Conservation (phyloP, 2,797 vertebrate species). For the Takifugu ocellatus region DNA sequence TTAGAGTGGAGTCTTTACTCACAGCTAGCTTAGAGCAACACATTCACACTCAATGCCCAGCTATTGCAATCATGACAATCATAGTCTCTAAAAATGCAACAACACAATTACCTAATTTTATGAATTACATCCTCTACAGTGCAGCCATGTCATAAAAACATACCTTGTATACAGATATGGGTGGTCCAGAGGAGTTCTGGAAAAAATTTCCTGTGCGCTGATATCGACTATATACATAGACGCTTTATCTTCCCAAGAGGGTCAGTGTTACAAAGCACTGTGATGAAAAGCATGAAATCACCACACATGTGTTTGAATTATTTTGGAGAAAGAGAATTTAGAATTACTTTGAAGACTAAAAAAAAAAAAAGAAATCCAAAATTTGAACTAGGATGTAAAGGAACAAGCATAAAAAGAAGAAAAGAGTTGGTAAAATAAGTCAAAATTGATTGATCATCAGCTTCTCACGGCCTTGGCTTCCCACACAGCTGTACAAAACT, state of each 20-base stretch:
- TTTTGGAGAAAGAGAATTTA: constrained; percentile 18
- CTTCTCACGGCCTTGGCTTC: constrained; percentile 50
- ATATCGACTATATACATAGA: constrained; percentile 35
- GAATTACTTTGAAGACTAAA: constrained; percentile 30
- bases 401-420: constrained; percentile 40
- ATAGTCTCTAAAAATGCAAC: constrained; percentile 6
- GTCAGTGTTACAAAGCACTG: constrained; percentile 48
- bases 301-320: background rate
- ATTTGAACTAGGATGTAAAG: constrained; percentile 11
- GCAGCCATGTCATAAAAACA: constrained; percentile 4
- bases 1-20: constrained; percentile 26
- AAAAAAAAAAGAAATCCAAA: background rate
- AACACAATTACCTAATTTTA: constrained; percentile 4
- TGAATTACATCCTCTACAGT: background rate
- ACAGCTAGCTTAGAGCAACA: background rate
- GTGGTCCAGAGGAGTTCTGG: constrained; percentile 6
- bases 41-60: constrained; percentile 20
- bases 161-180: constrained; percentile 9
- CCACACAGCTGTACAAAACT: constrained; percentile 40
- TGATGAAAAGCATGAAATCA: constrained; percentile 39
- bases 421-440: constrained; percentile 41
- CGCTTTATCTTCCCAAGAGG: constrained; percentile 36
- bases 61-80: constrained; percentile 1
- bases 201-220: constrained; percentile 17
- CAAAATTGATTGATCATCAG: constrained; percentile 69